Evolutionary conservation across 2,113 vertebrate species (phyloP).

Genomic region (Hippocampus abdominalis): DNA sequence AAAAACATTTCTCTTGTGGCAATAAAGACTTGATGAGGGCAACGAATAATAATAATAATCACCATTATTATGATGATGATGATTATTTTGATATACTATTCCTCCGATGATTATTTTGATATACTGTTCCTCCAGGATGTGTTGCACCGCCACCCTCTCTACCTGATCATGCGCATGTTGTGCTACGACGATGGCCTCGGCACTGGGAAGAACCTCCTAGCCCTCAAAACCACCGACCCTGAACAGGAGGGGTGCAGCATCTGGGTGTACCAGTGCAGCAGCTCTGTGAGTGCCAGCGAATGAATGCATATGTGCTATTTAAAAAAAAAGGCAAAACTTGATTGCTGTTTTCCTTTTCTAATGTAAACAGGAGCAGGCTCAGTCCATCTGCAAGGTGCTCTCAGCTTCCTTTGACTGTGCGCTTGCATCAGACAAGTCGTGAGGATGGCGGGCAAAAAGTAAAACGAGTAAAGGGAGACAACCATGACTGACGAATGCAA

Average conservation of each 20-base stretch:
- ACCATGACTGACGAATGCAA: not conserved
- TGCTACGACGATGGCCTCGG: slow-evolving; percentile 95
- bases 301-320: not conserved
- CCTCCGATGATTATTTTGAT: not conserved
- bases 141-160: slow-evolving; percentile 89
- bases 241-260: slow-evolving; percentile 84
- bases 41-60: too few species aligned
- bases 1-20: too few species aligned
- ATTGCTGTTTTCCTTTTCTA: not conserved
- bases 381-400: slow-evolving; percentile 93
- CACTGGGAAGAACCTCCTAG: slow-evolving; percentile 88
- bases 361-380: slow-evolving; percentile 86
- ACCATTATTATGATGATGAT: not conserved
- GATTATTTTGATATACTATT: not conserved
- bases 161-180: slow-evolving; percentile 91
- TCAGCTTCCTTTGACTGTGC: slow-evolving; percentile 90
- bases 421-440: slow-evolving; percentile 85
- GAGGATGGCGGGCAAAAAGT: slow-evolving; percentile 17
- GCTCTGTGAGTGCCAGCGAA: slow-evolving; percentile 76
- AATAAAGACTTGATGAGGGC: too few species aligned
- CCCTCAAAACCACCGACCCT: slow-evolving; percentile 88
- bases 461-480: not conserved
- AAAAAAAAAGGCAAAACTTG: not conserved
- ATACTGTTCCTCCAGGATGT: slow-evolving; percentile 76
- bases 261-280: slow-evolving; percentile 96